Percentiles rank a stretch among this genome's conserved stretches.
Evolutionary conservation across 2,113 vertebrate species (phyloP).

Genomic region (Platichthys stellatus): DNA sequence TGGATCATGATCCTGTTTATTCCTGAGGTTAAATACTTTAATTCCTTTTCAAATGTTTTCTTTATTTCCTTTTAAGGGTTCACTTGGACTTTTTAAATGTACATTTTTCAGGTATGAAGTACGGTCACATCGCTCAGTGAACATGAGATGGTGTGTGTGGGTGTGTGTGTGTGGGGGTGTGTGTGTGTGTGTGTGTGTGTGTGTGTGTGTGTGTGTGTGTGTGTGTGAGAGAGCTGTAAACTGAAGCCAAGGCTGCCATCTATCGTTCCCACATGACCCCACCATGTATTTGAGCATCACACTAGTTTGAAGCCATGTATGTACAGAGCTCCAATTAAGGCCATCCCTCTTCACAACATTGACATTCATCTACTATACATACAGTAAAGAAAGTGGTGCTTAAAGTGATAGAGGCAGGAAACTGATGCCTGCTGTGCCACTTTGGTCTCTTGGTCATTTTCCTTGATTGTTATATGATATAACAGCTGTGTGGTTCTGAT

Average conservation of each 20-base stretch:
- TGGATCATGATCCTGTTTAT: constrained; percentile 5
- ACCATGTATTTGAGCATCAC: background rate
- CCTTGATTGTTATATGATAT: no score
- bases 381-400: background rate
- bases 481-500: no score
- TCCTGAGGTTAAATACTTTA: constrained; percentile 9
- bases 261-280: constrained; percentile 57
- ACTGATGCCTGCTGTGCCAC: background rate
- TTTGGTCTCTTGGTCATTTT: no score
- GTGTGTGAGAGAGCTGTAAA: constrained; percentile 42
- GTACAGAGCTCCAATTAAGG: background rate
- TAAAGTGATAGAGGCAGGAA: background rate
- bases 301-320: background rate
- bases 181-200: constrained; percentile 13
- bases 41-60: constrained; percentile 16
- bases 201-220: constrained; percentile 19
- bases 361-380: background rate
- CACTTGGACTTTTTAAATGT: background rate
- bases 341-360: no score
- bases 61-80: background rate
- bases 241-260: constrained; percentile 73
- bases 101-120: constrained; percentile 4
- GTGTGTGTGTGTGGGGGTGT: constrained; percentile 14
- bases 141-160: background rate
- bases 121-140: background rate